Evolutionary conservation across 2,113 vertebrate genomes (phyloP).

Genomic region (Falco punctatus): DNA sequence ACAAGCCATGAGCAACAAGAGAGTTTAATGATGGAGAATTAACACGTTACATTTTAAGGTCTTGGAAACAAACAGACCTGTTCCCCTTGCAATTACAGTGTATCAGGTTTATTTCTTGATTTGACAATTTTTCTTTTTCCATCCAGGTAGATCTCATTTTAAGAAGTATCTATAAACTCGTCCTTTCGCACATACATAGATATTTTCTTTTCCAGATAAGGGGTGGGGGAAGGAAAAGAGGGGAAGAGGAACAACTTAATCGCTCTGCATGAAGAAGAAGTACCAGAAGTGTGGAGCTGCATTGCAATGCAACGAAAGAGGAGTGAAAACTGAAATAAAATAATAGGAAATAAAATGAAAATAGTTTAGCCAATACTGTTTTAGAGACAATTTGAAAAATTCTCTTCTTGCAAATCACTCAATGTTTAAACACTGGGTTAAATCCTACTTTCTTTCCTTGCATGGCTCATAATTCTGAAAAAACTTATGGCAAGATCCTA

Average conservation of each 20-base stretch:
- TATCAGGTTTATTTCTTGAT: background rate
- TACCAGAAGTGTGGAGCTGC: background rate
- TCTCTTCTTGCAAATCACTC: background rate
- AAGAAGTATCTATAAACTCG: background rate
- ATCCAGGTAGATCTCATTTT: background rate
- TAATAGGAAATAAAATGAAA: background rate
- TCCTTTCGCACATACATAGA: background rate
- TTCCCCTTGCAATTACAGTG: background rate
- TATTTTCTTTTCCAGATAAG: background rate
- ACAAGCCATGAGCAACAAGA: background rate
- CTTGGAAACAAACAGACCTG: background rate
- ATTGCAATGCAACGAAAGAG: background rate
- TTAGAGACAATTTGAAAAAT: background rate
- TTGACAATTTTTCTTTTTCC: background rate
- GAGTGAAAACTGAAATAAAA: background rate
- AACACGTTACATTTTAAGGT: background rate
- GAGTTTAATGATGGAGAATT: background rate
- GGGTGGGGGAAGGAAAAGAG: background rate
- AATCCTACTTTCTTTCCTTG: background rate
- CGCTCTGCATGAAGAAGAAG: background rate
- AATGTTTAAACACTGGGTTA: background rate
- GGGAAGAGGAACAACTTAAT: background rate
- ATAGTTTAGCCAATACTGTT: background rate
- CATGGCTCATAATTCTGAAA: background rate
- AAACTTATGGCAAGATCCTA: background rate